These are phyloP conservation scores for Sinocyclocheilus anophthalmus DNA, from an alignment of 2,113 vertebrate species.

Conservation along the genomic window DNA sequence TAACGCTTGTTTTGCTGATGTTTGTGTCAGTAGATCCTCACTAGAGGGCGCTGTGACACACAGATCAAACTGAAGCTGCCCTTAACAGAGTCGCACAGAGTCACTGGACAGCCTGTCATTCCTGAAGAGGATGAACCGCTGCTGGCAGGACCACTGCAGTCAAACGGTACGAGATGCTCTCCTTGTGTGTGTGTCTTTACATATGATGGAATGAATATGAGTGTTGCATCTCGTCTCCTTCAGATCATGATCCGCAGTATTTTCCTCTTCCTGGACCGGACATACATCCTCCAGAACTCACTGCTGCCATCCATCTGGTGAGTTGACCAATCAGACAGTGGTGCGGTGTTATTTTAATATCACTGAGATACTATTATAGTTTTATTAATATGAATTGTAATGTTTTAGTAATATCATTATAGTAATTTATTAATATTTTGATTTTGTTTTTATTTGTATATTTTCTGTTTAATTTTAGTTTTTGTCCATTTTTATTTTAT, in stretches of 20 bases:
- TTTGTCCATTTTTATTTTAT: background rate
- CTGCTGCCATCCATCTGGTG: constrained; percentile 99
- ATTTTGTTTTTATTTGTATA: background rate
- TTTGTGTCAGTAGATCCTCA: constrained; percentile 56
- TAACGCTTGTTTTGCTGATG: background rate
- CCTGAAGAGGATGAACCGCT: constrained; percentile 97
- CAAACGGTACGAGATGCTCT: constrained; percentile 86
- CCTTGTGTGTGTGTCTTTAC: background rate
- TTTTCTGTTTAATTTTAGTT: background rate
- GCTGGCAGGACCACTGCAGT: constrained; percentile 99
- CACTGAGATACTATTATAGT: background rate
- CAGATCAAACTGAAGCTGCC: background rate
- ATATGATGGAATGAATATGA: background rate
- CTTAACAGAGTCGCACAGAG: constrained; percentile 76
- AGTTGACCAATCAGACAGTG: background rate
- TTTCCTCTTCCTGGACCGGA: constrained; percentile 98
- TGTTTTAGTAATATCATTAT: too few relatives aligned
- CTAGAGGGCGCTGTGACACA: constrained; percentile 58
- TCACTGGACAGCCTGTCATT: constrained; percentile 98
- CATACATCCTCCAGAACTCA: constrained; percentile 97
- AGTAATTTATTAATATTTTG: too few relatives aligned
- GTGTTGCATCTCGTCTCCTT: constrained; percentile 18
- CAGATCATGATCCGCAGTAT: constrained; percentile 99
- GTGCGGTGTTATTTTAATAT: too few relatives aligned
- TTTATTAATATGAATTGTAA: too few relatives aligned